phyloP scores from a whole-genome alignment of 2,797 vertebrate species.

The Intellagama lesueurii region DNA sequence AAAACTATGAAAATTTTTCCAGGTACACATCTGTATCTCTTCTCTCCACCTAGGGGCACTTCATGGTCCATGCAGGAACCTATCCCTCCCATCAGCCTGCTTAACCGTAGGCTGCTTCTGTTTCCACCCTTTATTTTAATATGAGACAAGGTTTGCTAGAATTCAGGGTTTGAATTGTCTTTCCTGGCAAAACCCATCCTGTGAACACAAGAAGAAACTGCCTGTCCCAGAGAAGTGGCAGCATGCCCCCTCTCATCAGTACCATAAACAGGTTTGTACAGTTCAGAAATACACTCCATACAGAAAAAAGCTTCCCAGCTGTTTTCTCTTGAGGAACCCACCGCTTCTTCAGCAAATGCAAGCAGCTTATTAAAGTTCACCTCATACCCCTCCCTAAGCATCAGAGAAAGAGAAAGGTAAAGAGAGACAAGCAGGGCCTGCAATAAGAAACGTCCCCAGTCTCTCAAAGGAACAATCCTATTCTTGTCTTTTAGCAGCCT shows the following conservation, averaged over 20 bases:
- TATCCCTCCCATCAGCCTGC: no score
- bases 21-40: no score
- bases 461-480: neutral
- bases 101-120: no score
- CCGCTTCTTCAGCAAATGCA: neutral
- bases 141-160: neutral
- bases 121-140: neutral
- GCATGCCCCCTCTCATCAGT: neutral
- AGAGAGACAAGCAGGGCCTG: neutral
- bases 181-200: neutral
- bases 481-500: no score
- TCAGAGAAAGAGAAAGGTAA: neutral
- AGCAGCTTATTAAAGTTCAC: neutral
- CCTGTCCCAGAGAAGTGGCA: neutral
- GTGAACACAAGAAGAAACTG: neutral
- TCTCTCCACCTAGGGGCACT: neutral
- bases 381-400: neutral
- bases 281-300: neutral
- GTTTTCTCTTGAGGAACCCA: neutral
- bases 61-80: no score
- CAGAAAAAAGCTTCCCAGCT: neutral
- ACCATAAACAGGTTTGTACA: neutral
- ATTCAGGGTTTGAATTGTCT: neutral
- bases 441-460: neutral
- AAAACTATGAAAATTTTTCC: neutral